Evolutionary conservation across 2,113 vertebrate species (phyloP), one percentile per base, ranked within the genome.

Genomic region (Hipposideros armiger): DNA sequence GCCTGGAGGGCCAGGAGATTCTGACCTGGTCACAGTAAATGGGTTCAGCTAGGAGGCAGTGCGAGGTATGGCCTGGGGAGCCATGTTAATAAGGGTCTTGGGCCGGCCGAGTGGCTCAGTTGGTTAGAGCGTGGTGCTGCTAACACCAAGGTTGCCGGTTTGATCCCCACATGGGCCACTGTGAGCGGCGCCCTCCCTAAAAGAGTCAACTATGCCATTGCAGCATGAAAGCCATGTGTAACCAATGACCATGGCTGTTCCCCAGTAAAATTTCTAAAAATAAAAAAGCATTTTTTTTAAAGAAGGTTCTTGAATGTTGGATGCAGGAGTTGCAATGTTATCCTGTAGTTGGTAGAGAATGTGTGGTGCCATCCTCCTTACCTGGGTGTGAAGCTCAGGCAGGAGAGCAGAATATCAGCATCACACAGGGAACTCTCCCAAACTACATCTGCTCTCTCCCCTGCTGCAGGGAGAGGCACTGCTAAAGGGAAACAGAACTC

Each of bases 301-400:
- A 36, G 36, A 96, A 92, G 42, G 16, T 24, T 58, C 77, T 24
- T 36, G 28, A 87, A 42, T 72, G 45, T 64, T 90, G 72, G 58
- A 54, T 81, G n/a, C 54, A 69, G 64, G 73, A 95, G 45, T 74
- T 72, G 54, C 76, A 93, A 80, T 58, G 40, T 58, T 76, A 91
- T 70, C 64, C 64, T 58, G 45, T 24, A 93, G 58, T 40, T 56
- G 47, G 60, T 82, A 1, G 76, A 50, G 42, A 80, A 11, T 28
- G n/a, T 20, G 1, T 60, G 47, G 36, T 47, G 17, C 26, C 52
- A 36, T 40, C n/a, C 36, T 81, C 83, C 80, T 90, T 74, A 64
- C 26, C 0, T 60, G 62, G 16, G 9, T n/a, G 36, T 64, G 45
- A 64, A 28, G 74, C 22, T 5, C 26, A 40, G 26, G 19, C 6